Evolutionary conservation across 1,140 invertebrate genomes (phyloP).

Genomic region (Scylla paramamosain): DNA sequence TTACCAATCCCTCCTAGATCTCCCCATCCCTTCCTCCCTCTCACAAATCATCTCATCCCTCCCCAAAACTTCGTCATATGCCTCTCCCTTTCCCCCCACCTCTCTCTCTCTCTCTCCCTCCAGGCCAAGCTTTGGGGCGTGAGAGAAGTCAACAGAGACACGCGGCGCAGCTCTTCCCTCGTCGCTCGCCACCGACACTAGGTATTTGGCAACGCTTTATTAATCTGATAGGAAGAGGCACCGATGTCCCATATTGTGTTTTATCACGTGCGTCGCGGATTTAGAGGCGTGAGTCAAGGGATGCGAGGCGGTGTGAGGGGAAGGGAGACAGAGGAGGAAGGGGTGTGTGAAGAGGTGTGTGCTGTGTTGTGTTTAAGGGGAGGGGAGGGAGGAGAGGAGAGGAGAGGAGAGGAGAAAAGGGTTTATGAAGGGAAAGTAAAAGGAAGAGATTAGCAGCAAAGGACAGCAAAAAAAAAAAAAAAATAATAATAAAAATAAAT

Average conservation of each 20-base stretch:
- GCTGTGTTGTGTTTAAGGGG: not conserved
- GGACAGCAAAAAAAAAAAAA: no score
- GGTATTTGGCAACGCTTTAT: constrained; percentile 49
- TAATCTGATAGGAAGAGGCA: constrained; percentile 67
- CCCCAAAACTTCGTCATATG: not conserved
- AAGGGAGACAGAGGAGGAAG: not conserved
- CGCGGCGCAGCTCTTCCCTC: not conserved
- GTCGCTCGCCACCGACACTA: constrained; percentile 16
- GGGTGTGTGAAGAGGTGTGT: no score
- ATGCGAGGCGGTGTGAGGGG: not conserved
- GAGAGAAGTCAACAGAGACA: constrained; percentile 71
- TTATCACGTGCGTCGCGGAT: constrained; percentile 63
- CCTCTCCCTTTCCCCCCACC: not conserved
- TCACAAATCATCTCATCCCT: not conserved
- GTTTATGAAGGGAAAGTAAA: no score
- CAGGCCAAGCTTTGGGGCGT: constrained; percentile 32
- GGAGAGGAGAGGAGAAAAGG: not conserved
- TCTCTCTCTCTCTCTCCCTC: constrained; percentile 3
- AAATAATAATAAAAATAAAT: no score
- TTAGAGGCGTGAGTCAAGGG: not conserved
- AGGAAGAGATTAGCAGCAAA: no score
- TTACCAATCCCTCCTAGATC: not conserved
- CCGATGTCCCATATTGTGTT: constrained; percentile 63
- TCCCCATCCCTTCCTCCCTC: not conserved
- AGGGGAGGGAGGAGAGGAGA: not conserved